phyloP scores from a whole-genome alignment of 2,888 invertebrate genomes.

The Rhyacophila evoluta region DNA sequence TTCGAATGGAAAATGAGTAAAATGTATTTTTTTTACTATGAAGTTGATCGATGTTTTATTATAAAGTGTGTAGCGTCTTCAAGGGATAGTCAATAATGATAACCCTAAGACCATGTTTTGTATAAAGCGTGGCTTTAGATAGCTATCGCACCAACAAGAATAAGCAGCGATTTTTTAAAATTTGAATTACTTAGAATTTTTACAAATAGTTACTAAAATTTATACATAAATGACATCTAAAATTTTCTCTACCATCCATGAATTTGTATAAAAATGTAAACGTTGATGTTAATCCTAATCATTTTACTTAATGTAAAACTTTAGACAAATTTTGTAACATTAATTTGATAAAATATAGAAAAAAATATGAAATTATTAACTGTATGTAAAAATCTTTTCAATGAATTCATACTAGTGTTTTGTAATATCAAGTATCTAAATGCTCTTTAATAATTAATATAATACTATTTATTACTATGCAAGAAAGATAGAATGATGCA shows the following conservation, averaged over 20 bases:
- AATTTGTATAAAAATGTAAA: constrained; percentile 26
- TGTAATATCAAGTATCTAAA: background rate
- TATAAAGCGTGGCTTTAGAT: too few relatives aligned
- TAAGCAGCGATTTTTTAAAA: background rate
- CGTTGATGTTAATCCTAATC: background rate
- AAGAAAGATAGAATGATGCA: background rate
- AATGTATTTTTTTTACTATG: too few relatives aligned
- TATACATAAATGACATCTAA: background rate
- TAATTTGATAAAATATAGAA: background rate
- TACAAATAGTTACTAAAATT: background rate
- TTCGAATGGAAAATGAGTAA: too few relatives aligned
- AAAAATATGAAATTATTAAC: background rate
- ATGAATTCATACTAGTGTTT: background rate
- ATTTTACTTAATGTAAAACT: background rate
- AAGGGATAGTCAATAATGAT: too few relatives aligned
- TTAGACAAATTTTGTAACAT: background rate
- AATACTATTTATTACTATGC: background rate
- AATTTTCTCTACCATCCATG: background rate
- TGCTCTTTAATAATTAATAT: background rate
- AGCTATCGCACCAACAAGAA: background rate
- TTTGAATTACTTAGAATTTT: background rate
- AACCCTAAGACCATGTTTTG: too few relatives aligned
- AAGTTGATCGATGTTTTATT: too few relatives aligned
- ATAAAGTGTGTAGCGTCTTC: too few relatives aligned
- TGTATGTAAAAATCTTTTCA: background rate